Percentiles rank a stretch among this genome's conserved stretches.
phyloP scores from a whole-genome alignment of 2,113 vertebrate species.

The Butastur rufipennis region DNA sequence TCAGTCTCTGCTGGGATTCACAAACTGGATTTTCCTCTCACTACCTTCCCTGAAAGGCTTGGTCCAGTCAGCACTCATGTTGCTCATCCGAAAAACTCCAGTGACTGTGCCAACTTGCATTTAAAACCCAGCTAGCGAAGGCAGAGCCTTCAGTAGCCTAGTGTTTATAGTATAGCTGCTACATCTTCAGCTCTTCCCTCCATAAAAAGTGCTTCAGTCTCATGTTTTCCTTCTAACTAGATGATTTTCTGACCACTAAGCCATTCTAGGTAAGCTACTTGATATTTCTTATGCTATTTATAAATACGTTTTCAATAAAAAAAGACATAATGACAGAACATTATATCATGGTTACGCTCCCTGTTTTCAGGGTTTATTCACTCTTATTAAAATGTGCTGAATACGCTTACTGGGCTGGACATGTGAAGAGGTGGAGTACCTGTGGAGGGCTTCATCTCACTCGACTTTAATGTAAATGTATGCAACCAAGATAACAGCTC shows the following conservation, averaged over 20 bases:
- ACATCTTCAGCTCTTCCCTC: neutral
- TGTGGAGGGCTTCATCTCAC: neutral
- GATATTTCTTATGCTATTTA: neutral
- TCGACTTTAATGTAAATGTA: neutral
- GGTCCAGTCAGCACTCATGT: neutral
- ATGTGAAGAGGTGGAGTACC: neutral
- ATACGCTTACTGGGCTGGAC: neutral
- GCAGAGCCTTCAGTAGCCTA: neutral
- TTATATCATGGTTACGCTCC: neutral
- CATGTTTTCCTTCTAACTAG: neutral
- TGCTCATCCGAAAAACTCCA: neutral
- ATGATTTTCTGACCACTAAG: neutral
- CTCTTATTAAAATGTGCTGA: neutral
- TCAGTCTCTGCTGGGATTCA: neutral
- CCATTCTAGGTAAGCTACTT: neutral
- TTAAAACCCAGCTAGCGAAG: neutral
- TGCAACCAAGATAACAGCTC: neutral
- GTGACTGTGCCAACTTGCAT: neutral
- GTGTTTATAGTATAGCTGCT: neutral
- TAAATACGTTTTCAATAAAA: neutral
- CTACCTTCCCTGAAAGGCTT: neutral
- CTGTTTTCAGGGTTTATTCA: neutral
- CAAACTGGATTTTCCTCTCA: neutral
- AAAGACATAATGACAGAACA: neutral
- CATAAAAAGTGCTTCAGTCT: neutral